phyloP scores from a whole-genome alignment of 2,888 invertebrate genomes.

The Tigriopus californicus region DNA sequence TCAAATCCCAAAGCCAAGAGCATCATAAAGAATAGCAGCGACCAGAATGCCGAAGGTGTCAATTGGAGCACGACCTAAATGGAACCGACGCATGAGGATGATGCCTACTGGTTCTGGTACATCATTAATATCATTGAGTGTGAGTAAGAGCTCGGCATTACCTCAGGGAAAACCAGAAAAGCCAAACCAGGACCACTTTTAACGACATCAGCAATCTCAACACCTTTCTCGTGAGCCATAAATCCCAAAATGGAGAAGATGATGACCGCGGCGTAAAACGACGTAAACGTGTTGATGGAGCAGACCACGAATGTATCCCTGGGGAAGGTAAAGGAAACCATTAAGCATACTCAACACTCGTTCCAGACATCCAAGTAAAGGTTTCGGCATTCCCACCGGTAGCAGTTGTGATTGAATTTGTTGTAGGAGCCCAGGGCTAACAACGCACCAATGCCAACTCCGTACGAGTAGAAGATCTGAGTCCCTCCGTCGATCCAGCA shows the following conservation, averaged over 20 bases:
- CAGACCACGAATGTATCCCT: conserved; percentile 52
- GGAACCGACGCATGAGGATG: no score
- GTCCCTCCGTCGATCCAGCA: conserved; percentile 27
- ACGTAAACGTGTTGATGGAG: conserved; percentile 48
- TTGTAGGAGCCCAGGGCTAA: conserved; percentile 16
- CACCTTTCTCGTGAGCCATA: conserved; percentile 37
- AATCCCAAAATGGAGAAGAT: conserved; percentile 56
- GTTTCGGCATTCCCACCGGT: conserved; percentile 33
- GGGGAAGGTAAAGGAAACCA: conserved; percentile 20
- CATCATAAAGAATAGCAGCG: conserved; percentile 53
- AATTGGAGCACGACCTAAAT: conserved; percentile 43
- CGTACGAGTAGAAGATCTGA: conserved; percentile 17
- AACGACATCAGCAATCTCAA: conserved; percentile 34
- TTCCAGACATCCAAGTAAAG: neutral
- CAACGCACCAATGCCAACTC: conserved; percentile 16
- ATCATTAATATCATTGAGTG: neutral
- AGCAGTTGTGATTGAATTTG: conserved; percentile 37
- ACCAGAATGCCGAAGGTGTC: conserved; percentile 49
- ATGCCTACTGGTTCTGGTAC: neutral
- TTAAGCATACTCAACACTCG: neutral
- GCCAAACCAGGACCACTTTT: conserved; percentile 48
- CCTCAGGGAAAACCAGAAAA: conserved; percentile 51
- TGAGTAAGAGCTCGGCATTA: neutral
- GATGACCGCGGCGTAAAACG: conserved; percentile 50
- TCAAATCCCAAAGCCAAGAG: conserved; percentile 49